phyloP scores from a whole-genome alignment of 1,140 invertebrate species.

The Nixonia krombeini region DNA sequence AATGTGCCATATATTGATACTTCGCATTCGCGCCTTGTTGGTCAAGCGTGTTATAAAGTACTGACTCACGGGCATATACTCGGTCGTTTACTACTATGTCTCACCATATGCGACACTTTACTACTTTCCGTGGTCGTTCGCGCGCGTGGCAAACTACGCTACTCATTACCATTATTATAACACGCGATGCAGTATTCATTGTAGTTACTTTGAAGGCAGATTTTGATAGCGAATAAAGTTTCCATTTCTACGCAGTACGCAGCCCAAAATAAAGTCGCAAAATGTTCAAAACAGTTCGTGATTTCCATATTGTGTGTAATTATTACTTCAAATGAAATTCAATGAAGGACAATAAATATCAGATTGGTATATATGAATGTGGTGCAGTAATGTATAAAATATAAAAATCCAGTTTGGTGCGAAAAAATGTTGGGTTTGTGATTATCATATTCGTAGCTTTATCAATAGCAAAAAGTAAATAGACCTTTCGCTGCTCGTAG shows the following conservation, averaged over 20 bases:
- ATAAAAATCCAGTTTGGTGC: background rate
- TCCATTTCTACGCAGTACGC: background rate
- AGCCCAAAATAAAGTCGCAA: too few relatives aligned
- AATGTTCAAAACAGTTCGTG: too few relatives aligned
- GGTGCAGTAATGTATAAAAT: too few relatives aligned
- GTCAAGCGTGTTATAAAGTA: slow-evolving; percentile 12
- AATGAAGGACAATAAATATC: too few relatives aligned
- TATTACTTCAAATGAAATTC: too few relatives aligned
- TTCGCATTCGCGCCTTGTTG: background rate
- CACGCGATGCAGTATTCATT: slow-evolving; percentile 4
- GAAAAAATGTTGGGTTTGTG: background rate
- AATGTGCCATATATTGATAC: too few relatives aligned
- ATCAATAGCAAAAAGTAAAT: background rate
- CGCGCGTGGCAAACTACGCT: background rate
- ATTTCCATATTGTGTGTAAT: too few relatives aligned
- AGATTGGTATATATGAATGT: too few relatives aligned
- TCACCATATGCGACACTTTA: slow-evolving; percentile 1
- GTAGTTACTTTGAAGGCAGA: background rate
- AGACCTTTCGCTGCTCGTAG: slow-evolving; percentile 11
- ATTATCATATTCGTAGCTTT: background rate
- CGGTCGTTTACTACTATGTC: slow-evolving; percentile 1
- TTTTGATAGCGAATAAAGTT: background rate
- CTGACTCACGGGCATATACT: background rate
- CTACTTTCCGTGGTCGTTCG: slow-evolving; percentile 1
- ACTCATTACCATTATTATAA: slow-evolving; percentile 10